Conservation (phyloP, 2,797 vertebrate species). For the Sebastes vulpes region DNA sequence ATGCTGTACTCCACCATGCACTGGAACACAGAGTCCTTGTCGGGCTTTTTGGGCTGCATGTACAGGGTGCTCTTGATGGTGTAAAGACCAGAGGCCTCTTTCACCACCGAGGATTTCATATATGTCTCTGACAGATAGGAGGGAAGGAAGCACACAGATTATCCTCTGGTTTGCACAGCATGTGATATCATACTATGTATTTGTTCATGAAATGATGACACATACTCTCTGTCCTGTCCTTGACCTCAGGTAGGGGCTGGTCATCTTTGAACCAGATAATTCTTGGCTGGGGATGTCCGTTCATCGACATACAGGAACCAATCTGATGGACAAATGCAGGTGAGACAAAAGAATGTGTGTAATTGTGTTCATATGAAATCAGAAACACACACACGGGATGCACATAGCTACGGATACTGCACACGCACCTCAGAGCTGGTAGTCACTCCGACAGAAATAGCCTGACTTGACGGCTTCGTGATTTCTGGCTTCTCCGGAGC, state of each 20-base stretch:
- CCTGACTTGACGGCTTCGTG: constrained; percentile 64
- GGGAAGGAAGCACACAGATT: neutral
- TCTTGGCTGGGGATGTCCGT: constrained; percentile 86
- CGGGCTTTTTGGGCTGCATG: constrained; percentile 83
- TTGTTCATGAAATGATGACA: neutral
- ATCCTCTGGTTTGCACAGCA: neutral
- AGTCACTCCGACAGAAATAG: constrained; percentile 53
- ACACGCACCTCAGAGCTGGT: constrained; percentile 72
- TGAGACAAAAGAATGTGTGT: neutral
- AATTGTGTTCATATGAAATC: neutral
- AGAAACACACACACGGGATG: neutral
- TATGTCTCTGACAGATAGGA: constrained; percentile 80
- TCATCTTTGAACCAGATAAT: constrained; percentile 91
- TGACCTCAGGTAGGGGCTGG: constrained; percentile 79
- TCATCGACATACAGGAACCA: constrained; percentile 85
- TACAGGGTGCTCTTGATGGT: constrained; percentile 87
- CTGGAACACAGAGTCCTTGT: constrained; percentile 85
- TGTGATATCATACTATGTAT: neutral
- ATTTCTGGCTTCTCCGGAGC: constrained; percentile 83
- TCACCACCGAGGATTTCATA: constrained; percentile 84
- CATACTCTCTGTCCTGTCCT: constrained; percentile 82
- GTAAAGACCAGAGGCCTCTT: constrained; percentile 88
- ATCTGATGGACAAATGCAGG: constrained; percentile 76
- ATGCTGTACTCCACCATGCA: constrained; percentile 87
- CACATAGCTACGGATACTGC: neutral